These are phyloP conservation scores for Takifugu ocellatus DNA, from an alignment of 2,797 vertebrate species.

Conservation along the genomic window DNA sequence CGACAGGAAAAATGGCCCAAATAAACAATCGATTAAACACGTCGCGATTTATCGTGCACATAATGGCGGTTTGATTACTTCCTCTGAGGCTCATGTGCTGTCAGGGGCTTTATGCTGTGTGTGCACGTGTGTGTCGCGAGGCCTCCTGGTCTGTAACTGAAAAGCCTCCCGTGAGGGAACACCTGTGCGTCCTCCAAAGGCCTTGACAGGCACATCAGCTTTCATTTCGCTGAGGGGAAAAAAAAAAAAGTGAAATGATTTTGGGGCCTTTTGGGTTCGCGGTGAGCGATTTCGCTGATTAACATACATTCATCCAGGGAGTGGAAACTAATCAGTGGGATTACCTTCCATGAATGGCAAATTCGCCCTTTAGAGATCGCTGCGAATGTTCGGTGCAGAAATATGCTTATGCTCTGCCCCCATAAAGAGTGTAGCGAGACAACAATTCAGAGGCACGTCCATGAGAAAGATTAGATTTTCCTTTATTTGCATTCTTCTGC, in stretches of 20 bases:
- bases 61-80: not conserved
- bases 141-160: conserved; percentile 2
- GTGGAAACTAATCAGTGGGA: conserved; percentile 30
- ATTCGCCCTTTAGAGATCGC: conserved; percentile 9
- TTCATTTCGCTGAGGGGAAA: conserved; percentile 11
- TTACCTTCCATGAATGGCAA: conserved; percentile 26
- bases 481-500: conserved; percentile 8
- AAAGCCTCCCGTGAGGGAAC: conserved; percentile 14
- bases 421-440: too few relatives aligned
- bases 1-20: too few relatives aligned
- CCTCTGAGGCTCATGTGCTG: conserved; percentile 10
- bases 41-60: not conserved
- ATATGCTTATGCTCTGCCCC: conserved; percentile 8
- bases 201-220: conserved; percentile 5
- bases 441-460: conserved; percentile 12
- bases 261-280: conserved; percentile 8
- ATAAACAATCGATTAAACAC: not conserved
- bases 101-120: not conserved
- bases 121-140: not conserved
- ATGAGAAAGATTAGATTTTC: conserved; percentile 11
- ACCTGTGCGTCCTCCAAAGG: conserved; percentile 12
- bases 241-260: conserved; percentile 10
- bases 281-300: conserved; percentile 27
- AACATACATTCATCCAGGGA: conserved; percentile 13
- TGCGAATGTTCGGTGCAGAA: conserved; percentile 11